These are phyloP conservation scores for Epinotia ramella DNA, from an alignment of 2,888 invertebrate genomes.

Conservation along the genomic window DNA sequence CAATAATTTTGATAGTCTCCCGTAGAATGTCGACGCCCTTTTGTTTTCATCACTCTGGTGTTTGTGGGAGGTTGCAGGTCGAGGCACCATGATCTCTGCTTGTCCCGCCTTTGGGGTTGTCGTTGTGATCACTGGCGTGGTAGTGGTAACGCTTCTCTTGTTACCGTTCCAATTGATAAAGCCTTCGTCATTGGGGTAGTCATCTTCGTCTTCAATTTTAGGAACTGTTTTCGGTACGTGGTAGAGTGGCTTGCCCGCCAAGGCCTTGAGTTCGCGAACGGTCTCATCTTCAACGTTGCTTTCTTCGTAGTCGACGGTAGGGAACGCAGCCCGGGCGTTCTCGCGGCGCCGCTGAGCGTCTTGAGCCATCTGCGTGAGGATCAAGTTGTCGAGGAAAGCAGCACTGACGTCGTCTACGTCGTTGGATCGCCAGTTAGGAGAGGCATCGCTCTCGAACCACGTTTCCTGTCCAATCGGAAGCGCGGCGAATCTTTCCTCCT, in stretches of 20 bases:
- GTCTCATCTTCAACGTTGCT: conserved; percentile 86
- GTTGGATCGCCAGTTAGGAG: conserved; percentile 74
- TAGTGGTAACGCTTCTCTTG: conserved; percentile 77
- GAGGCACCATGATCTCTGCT: conserved; percentile 87
- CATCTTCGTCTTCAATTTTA: conserved; percentile 73
- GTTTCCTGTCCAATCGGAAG: conserved; percentile 88
- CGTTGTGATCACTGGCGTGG: conserved; percentile 64
- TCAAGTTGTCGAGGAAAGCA: conserved; percentile 88
- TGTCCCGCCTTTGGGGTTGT: conserved; percentile 76
- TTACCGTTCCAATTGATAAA: conserved; percentile 83
- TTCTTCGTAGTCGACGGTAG: conserved; percentile 74
- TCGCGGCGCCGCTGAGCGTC: conserved; percentile 82
- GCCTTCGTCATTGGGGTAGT: conserved; percentile 79
- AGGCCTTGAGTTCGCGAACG: conserved; percentile 87
- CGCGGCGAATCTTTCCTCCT: conserved; percentile 86
- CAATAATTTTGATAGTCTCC: conserved; percentile 81
- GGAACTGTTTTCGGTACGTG: conserved; percentile 79
- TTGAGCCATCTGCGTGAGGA: conserved; percentile 87
- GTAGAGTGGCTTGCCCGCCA: conserved; percentile 84
- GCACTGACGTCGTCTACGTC: conserved; percentile 85
- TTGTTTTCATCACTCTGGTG: conserved; percentile 63
- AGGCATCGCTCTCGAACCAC: conserved; percentile 85
- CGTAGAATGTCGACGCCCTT: conserved; percentile 74
- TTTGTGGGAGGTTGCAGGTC: conserved; percentile 81
- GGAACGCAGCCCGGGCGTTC: conserved; percentile 76